Evolutionary conservation across 2,113 vertebrate genomes (phyloP), one percentile per base, ranked within the genome.

Genomic region (Colinus virginianus): DNA sequence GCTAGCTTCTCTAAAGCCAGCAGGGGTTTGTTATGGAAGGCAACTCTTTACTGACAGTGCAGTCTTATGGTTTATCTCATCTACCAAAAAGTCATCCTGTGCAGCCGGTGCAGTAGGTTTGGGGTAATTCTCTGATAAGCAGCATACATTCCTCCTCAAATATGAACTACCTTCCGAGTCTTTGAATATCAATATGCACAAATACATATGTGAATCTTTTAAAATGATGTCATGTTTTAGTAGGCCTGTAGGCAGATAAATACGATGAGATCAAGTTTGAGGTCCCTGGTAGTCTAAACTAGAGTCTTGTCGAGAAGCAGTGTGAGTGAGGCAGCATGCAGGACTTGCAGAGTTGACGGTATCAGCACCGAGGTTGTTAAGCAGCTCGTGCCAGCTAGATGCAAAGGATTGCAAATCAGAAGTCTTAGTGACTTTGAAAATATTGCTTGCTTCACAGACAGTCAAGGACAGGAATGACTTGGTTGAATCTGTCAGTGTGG

Each of bases 341-440:
- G 7, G 53, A 45, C 3, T 2, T 36, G 49, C 34, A 17, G 49
- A 74, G 34, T 21, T 23, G 53, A 36, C 36, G 71, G 59, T 42
- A 12, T 13, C 12, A 61, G 43, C 6, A 3, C 9, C 0, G 1
- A 38, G 64, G 21, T 30, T 81, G 40, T 32, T 3, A 0, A 0
- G 4, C 0, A 2, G 23, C 55, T 86, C 0, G 0, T 61, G 49
- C 40, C 0, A 1, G 2, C 21, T 42, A 40, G 30, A 20, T 23
- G 40, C 20, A 78, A 28, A 7, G 8, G 32, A 17, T 78, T 46
- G 28, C 3, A 21, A 71, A 45, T 45, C 45, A 42, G 42, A 86
- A 51, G 22, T 61, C 38, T 36, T 11, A 48, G 23, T 63, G 17
- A 56, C 74, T 42, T 67, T 56, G 45, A 61, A 78, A 81, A 81